Evolutionary conservation across 2,888 invertebrate genomes (phyloP).

Genomic region (Xestia ashworthii): DNA sequence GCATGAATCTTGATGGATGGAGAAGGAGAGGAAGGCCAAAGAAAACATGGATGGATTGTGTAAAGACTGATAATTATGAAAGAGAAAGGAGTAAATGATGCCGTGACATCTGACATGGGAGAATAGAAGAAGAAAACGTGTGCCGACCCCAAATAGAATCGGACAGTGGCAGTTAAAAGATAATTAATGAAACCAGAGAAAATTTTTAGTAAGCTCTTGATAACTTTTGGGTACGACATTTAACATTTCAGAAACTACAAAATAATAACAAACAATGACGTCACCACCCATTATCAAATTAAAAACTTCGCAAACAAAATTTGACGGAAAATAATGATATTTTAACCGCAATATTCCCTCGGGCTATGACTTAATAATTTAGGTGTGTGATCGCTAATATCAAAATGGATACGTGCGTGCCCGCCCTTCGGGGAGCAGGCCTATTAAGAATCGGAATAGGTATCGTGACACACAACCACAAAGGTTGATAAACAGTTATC

Average conservation of each 20-base stretch:
- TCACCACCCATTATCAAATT: slow-evolving; percentile 23
- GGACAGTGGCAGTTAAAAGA: no score
- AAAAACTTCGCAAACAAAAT: slow-evolving; percentile 27
- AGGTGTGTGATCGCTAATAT: slow-evolving; percentile 73
- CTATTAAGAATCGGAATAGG: slow-evolving; percentile 66
- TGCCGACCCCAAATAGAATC: no score
- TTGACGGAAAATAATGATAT: slow-evolving; percentile 58
- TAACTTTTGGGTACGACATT: background rate
- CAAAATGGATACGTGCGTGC: slow-evolving; percentile 72
- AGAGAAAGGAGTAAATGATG: no score
- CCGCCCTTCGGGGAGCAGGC: slow-evolving; percentile 66
- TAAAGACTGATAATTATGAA: no score
- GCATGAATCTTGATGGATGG: no score
- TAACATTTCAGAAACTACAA: background rate
- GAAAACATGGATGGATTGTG: no score
- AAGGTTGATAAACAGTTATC: slow-evolving; percentile 57
- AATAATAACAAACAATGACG: slow-evolving; percentile 17
- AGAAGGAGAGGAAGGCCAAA: no score
- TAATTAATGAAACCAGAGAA: background rate
- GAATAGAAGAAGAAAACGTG: no score
- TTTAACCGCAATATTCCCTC: slow-evolving; percentile 65
- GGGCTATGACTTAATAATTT: slow-evolving; percentile 72
- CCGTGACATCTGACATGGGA: no score
- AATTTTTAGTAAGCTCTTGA: fast-evolving
- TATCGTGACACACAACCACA: slow-evolving; percentile 67